Evolutionary conservation across 2,797 vertebrate genomes (phyloP).

Genomic region (Acipenser transmontanus): DNA sequence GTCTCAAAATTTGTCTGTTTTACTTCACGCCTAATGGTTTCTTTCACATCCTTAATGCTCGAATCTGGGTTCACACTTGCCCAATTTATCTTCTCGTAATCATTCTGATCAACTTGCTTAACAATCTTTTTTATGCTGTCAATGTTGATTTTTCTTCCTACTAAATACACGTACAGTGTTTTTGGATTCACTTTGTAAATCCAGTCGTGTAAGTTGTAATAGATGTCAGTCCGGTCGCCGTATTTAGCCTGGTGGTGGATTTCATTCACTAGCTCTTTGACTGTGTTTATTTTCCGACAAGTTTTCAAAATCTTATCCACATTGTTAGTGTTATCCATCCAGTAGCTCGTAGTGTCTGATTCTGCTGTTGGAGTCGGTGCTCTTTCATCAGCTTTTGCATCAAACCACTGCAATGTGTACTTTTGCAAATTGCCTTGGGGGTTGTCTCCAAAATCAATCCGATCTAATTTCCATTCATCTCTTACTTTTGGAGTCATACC

Average conservation of each 20-base stretch:
- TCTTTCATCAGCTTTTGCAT: no score
- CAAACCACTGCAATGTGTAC: no score
- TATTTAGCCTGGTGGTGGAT: slow-evolving; percentile 22
- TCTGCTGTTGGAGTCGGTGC: no score
- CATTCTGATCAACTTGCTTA: no score
- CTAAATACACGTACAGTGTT: slow-evolving; percentile 15
- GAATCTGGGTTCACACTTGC: no score
- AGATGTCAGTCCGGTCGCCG: rapidly evolving
- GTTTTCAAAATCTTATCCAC: background rate
- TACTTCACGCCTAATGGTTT: no score
- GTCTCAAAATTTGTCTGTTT: no score
- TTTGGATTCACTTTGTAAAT: background rate
- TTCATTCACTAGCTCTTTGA: slow-evolving; percentile 14
- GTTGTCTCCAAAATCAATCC: background rate
- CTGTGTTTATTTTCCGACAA: slow-evolving; percentile 24
- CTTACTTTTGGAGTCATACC: no score
- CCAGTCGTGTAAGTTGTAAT: slow-evolving; percentile 35
- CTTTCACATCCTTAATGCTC: no score
- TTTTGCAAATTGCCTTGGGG: no score
- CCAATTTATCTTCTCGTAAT: no score
- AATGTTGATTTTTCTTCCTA: slow-evolving; percentile 24
- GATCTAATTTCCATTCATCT: background rate
- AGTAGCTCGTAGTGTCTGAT: background rate
- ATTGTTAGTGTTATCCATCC: background rate
- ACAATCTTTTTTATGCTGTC: no score